Base-by-base conservation (phyloP, 2,113 vertebrate species). In the Cyanocitta stelleri region DNA sequence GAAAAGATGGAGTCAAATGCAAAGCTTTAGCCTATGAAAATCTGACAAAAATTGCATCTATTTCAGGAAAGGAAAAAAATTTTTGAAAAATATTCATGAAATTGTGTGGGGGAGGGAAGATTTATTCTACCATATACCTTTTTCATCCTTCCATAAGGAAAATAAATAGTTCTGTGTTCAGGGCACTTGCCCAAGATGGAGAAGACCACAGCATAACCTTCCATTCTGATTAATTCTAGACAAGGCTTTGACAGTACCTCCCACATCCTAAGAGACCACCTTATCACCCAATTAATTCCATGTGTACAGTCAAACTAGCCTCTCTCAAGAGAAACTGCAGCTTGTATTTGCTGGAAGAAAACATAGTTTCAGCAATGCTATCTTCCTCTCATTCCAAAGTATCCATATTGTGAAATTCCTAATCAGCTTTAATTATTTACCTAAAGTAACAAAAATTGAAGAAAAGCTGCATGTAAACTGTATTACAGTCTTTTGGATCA, bases 41-140 rank as follows among this genome's bases (percentile, higher is more conserved):
- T 49, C 49, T 48, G 29, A 63, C 16, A 61, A 83, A 68, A 71
- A 16, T 5, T 51, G 7, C 6, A 75, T 27, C 30, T 82, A 11
- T 33, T 63, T 44, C 68, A 83, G 9, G 41, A 32, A 11, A 21
- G 2, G 2, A 55, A 82, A 85, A 85, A 43, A 2, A 16, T 7
- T 90, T 85, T 41, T 56, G 6, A 49, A 61, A 88, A 64, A 33
- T 24, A 51, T 32, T 19, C 3, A 35, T 35, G 4, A 83, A 79
- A 61, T 8, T 16, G 3, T 3, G 2, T 7, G 0, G 1, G 2
- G 1, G 16, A 7, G 9, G 9, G 18, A 20, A 30, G 2, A 41
- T 43, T 66, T 82, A 64, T 72, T 90, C 43, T 29, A 67, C 21
- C 23, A 22, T 43, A 29, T 2, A 11, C 7, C 1, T 75, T 72